phyloP scores from a whole-genome alignment of 2,113 vertebrate species.

The Caretta caretta region DNA sequence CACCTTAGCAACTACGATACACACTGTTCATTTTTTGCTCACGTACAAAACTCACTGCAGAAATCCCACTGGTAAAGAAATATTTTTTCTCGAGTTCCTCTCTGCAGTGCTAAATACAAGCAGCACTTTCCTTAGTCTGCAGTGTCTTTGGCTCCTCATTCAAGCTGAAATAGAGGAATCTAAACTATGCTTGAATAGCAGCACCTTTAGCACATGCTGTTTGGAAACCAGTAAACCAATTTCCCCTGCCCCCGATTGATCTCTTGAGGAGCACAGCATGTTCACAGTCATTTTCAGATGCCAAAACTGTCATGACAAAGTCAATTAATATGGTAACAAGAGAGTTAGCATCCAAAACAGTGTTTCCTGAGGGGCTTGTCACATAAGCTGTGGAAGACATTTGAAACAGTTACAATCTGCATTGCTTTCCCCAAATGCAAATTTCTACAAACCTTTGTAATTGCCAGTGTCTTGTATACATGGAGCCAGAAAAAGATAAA shows the following conservation, averaged over 20 bases:
- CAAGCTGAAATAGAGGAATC: constrained; percentile 39
- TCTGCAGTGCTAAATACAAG: constrained; percentile 37
- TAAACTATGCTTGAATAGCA: constrained; percentile 61
- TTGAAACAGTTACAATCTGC: constrained; percentile 73
- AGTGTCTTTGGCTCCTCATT: constrained; percentile 70
- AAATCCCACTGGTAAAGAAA: constrained; percentile 57
- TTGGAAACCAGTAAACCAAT: constrained; percentile 72
- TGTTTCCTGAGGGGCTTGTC: constrained; percentile 83
- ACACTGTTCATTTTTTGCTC: constrained; percentile 36
- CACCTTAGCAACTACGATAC: background rate
- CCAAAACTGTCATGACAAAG: constrained; percentile 83
- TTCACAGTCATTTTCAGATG: constrained; percentile 79
- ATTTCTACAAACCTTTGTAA: constrained; percentile 45
- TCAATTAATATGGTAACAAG: constrained; percentile 86
- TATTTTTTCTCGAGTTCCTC: constrained; percentile 42
- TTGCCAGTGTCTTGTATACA: constrained; percentile 51
- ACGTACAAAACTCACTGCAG: constrained; percentile 52
- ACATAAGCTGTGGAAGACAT: constrained; percentile 77
- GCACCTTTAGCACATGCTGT: constrained; percentile 62
- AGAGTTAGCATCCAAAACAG: constrained; percentile 80
- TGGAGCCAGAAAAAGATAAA: constrained; percentile 49
- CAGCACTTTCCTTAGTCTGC: constrained; percentile 67
- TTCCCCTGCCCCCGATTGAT: constrained; percentile 75
- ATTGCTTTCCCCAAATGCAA: constrained; percentile 67
- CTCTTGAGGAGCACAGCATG: constrained; percentile 78